Evolutionary conservation across 2,113 vertebrate species (phyloP), one percentile per base, ranked within the genome.

Genomic region (Anoura caudifer): DNA sequence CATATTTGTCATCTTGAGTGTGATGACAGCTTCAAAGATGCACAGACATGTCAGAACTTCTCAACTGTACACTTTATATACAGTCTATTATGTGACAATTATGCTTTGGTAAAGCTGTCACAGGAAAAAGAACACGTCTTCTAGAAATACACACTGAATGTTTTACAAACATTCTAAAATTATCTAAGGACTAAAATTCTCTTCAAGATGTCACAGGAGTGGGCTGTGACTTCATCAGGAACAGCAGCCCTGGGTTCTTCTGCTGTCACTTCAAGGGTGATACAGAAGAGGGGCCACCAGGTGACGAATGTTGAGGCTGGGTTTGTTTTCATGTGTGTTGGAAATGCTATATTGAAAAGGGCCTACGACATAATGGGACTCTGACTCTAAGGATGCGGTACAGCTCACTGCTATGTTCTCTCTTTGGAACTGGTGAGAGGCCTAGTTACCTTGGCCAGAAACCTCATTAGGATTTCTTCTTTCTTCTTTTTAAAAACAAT

Each of bases 391-490:
- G n/a, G 28, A n/a, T 36, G 28, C 12, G 0, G 13, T 24, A 15
- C 1, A 22, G 38, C 10, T 45, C 41, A 19, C 45, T 4, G 47
- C 7, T 31, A 22, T 5, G 3, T 61, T 80, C 54, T 93, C 83
- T 56, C 56, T 87, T 69, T 47, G 59, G 28, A 92, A n/a, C 28
- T n/a, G 26, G 38, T 41, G 4, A 36, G 31, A 61, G n/a, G 24
- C 36, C 50, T 90, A 10, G 33, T 33, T 36, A n/a, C 33, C 9
- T 54, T 89, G 52, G 22, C 63, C 14, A 31, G 43, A 93, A 90
- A 91, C 13, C 17, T 91, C 41, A 83, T n/a, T n/a, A 87, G n/a
- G 15, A 73, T 91, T 95, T 47, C 82, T 90, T 90, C 28, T 31
- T 63, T 63, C 61, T 63, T 63, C 61, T 63, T 63, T 63, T 28